Evolutionary conservation across 2,888 invertebrate species (phyloP).

Genomic region (Esperia sulphurella): DNA sequence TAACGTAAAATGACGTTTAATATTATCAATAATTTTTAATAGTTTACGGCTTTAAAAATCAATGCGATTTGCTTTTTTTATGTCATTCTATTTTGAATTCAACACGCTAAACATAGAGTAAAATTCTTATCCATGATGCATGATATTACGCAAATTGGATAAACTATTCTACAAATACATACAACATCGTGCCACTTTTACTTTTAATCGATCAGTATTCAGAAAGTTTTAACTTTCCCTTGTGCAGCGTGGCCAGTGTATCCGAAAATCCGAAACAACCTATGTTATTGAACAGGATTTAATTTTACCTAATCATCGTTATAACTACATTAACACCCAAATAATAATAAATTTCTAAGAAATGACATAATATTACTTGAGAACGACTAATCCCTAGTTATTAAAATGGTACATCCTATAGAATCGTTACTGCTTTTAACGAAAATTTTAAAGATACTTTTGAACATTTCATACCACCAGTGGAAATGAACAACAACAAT

Average conservation of each 20-base stretch:
- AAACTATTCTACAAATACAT: slow-evolving; percentile 33
- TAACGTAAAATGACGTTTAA: not conserved
- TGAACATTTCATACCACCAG: not conserved
- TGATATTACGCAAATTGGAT: slow-evolving; percentile 44
- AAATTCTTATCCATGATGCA: slow-evolving; percentile 27
- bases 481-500: slow-evolving; percentile 37
- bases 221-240: slow-evolving; percentile 63
- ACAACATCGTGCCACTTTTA: slow-evolving; percentile 47
- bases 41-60: not conserved
- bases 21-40: not conserved
- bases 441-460: not conserved
- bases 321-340: not conserved
- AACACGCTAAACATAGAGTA: slow-evolving; percentile 6
- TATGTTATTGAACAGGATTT: slow-evolving; percentile 24
- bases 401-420: no score
- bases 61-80: slow-evolving; percentile 6
- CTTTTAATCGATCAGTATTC: slow-evolving; percentile 69
- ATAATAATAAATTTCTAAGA: no score
- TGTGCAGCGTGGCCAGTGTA: slow-evolving; percentile 15
- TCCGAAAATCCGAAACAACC: slow-evolving; percentile 2
- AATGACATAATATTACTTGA: no score
- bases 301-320: slow-evolving; percentile 16
- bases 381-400: no score
- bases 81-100: slow-evolving; percentile 10
- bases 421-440: not conserved